phyloP scores from a whole-genome alignment of 2,797 vertebrate species.

The Darevskia nairensis region DNA sequence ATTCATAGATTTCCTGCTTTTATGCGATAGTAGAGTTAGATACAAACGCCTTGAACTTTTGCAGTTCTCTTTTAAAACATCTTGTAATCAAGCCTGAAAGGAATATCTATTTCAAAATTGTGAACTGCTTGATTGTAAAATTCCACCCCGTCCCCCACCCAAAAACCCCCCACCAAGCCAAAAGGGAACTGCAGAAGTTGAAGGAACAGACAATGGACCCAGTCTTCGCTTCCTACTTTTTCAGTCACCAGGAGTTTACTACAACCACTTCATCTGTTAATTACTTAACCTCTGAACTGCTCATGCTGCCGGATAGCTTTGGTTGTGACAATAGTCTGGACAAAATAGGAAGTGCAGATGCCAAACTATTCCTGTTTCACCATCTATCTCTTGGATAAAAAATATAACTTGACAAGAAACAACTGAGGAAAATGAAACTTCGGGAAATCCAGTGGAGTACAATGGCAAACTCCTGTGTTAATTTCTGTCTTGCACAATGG shows the following conservation, averaged over 20 bases:
- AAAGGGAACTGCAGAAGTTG: neutral
- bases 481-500: slow-evolving; percentile 28
- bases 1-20: neutral
- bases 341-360: neutral
- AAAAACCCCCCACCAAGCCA: no score
- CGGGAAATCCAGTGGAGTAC: slow-evolving; percentile 34
- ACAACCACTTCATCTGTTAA: neutral
- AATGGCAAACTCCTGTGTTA: slow-evolving; percentile 26
- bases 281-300: neutral
- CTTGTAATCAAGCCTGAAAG: slow-evolving; percentile 34
- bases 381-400: neutral
- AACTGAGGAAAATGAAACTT: slow-evolving; percentile 1
- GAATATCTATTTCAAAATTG: slow-evolving; percentile 4
- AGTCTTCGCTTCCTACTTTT: neutral
- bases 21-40: accelerated
- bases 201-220: neutral
- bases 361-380: neutral
- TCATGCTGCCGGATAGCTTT: neutral
- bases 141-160: no score
- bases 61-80: slow-evolving; percentile 23
- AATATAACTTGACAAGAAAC: slow-evolving; percentile 3
- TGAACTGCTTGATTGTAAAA: neutral
- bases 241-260: neutral
- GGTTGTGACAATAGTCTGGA: neutral
- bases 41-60: slow-evolving; percentile 6